Conservation (phyloP, 2,888 invertebrate genomes). For the Actias luna region DNA sequence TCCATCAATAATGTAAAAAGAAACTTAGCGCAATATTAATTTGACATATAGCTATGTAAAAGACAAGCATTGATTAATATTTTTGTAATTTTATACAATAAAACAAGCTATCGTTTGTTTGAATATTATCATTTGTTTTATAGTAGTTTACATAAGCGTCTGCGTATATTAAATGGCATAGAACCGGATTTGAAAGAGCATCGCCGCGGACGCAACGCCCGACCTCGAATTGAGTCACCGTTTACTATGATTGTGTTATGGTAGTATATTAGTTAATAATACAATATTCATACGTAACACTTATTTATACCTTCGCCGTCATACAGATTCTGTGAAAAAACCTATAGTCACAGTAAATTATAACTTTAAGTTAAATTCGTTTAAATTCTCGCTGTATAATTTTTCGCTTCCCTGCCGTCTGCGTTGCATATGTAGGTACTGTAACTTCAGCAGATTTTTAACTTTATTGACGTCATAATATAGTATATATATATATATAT, state of each 20-base stretch:
- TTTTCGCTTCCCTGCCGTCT: slow-evolving; percentile 8
- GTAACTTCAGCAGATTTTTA: not conserved
- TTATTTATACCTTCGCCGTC: not conserved
- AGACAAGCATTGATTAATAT: not conserved
- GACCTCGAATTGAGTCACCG: slow-evolving; percentile 56
- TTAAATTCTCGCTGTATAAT: not conserved
- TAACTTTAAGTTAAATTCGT: no score
- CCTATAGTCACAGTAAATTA: slow-evolving; percentile 5
- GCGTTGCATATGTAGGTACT: not conserved
- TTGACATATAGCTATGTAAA: not conserved
- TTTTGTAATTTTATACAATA: not conserved
- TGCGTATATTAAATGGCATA: slow-evolving; percentile 4
- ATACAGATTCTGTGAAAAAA: not conserved
- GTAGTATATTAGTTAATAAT: not conserved
- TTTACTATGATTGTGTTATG: slow-evolving; percentile 12
- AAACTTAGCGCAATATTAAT: not conserved
- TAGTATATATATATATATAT: not conserved
- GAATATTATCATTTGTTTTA: not conserved
- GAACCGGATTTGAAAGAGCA: slow-evolving; percentile 68
- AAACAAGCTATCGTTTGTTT: not conserved
- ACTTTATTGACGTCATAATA: slow-evolving; percentile 1
- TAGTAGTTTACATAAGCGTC: slow-evolving; percentile 36
- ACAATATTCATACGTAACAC: not conserved
- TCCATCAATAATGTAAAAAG: not conserved
- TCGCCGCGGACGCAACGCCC: slow-evolving; percentile 42